These are phyloP conservation scores for Cisticola juncidis DNA, from an alignment of 2,113 vertebrate genomes.

Conservation along the genomic window DNA sequence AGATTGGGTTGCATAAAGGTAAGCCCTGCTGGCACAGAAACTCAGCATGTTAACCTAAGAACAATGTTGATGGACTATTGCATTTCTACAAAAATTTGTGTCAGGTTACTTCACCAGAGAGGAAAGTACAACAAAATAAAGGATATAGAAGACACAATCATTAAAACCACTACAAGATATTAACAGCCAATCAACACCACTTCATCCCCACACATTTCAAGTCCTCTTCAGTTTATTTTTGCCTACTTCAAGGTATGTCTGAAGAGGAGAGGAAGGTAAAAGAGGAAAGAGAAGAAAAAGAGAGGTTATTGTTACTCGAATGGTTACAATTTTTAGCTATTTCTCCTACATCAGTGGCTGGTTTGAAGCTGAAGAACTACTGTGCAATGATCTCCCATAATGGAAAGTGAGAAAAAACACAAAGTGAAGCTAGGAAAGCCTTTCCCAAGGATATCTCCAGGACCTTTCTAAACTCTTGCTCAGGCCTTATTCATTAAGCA, in stretches of 20 bases:
- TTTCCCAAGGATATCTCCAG: background rate
- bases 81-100: background rate
- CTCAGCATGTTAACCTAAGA: background rate
- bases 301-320: background rate
- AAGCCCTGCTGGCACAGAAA: background rate
- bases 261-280: background rate
- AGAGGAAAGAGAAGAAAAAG: background rate
- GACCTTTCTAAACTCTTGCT: background rate
- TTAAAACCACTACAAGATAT: background rate
- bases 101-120: background rate
- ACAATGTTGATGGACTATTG: background rate
- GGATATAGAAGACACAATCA: background rate
- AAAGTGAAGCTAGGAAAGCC: background rate
- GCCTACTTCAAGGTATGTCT: background rate
- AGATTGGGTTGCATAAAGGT: background rate
- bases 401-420: background rate
- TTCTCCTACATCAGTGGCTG: background rate
- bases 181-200: background rate
- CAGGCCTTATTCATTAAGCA: background rate
- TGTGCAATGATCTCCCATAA: background rate
- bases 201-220: background rate
- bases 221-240: background rate
- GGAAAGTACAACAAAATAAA: background rate
- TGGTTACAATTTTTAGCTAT: background rate
- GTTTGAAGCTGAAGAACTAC: background rate